Evolutionary conservation across 2,113 vertebrate species (phyloP).

Genomic region (Corythornis cristatus): DNA sequence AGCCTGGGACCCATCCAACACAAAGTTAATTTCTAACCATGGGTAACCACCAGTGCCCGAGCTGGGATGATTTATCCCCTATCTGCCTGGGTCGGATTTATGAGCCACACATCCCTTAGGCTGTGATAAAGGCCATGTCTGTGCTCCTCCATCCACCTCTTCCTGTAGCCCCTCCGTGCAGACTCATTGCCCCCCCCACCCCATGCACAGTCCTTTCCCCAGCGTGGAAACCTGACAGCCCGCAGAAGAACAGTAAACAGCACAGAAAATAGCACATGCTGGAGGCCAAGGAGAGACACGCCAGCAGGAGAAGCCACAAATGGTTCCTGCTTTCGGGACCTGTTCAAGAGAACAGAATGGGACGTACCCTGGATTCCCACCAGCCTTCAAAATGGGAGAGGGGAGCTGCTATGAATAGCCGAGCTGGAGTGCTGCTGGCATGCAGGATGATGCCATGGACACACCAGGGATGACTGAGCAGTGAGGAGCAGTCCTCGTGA

Average conservation of each 20-base stretch:
- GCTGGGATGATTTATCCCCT: conserved; percentile 81
- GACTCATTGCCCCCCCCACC: conserved; percentile 16
- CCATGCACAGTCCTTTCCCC: conserved; percentile 71
- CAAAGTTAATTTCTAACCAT: conserved; percentile 83
- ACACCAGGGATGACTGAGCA: accelerated
- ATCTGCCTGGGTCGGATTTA: conserved; percentile 78
- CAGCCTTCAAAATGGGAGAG: neutral
- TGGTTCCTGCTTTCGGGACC: conserved; percentile 58
- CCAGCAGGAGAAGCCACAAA: conserved; percentile 47
- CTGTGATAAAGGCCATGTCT: conserved; percentile 80
- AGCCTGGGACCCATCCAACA: conserved; percentile 80
- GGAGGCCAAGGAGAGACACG: conserved; percentile 54
- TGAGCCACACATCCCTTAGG: conserved; percentile 72
- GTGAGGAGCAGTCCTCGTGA: neutral
- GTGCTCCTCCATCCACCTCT: conserved; percentile 57
- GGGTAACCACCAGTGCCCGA: conserved; percentile 79
- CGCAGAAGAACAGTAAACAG: conserved; percentile 86
- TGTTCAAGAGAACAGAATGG: conserved; percentile 37
- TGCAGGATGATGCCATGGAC: neutral
- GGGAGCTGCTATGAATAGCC: conserved; percentile 23
- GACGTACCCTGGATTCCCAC: conserved; percentile 6
- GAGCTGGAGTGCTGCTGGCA: neutral
- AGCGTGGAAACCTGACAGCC: conserved; percentile 80
- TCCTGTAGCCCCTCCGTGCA: neutral
- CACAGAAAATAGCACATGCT: conserved; percentile 64